Evolutionary conservation across 2,797 vertebrate species (phyloP).

Genomic region (Chelon labrosus): DNA sequence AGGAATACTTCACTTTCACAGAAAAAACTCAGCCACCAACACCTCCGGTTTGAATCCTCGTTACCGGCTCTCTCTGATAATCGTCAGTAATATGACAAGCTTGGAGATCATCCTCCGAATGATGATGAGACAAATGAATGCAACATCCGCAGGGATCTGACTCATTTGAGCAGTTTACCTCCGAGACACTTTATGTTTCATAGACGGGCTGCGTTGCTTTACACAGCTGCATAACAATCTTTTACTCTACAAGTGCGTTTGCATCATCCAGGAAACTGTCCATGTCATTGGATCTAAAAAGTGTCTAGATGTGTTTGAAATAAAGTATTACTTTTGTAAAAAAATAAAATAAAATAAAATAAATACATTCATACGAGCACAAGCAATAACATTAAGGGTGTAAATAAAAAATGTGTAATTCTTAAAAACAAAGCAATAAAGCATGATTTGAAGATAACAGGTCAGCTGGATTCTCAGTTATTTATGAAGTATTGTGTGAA

Average conservation of each 20-base stretch:
- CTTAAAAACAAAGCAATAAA: slow-evolving; percentile 22
- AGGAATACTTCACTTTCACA: not conserved
- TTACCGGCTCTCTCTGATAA: not conserved
- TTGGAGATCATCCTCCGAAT: slow-evolving; percentile 17
- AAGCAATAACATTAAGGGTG: not conserved
- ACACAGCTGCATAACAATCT: not conserved
- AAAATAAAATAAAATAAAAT: too few relatives aligned
- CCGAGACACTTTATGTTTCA: slow-evolving; percentile 10
- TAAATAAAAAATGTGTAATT: not conserved
- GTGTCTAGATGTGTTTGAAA: slow-evolving; percentile 8
- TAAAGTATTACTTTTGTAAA: not conserved
- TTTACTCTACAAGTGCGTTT: slow-evolving; percentile 6
- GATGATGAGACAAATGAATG: slow-evolving; percentile 10
- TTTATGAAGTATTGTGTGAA: not conserved
- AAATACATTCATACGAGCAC: not conserved
- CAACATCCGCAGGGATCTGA: not conserved
- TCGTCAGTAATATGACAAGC: slow-evolving; percentile 7
- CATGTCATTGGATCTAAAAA: not conserved
- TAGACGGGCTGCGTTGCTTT: slow-evolving; percentile 1
- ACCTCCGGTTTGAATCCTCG: not conserved
- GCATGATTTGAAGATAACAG: not conserved
- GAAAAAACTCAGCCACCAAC: not conserved
- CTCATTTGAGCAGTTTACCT: slow-evolving; percentile 14
- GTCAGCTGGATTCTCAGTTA: not conserved
- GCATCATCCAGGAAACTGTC: not conserved